Evolutionary conservation across 1,140 invertebrate species (phyloP).

Genomic region (Eurosta solidaginis): DNA sequence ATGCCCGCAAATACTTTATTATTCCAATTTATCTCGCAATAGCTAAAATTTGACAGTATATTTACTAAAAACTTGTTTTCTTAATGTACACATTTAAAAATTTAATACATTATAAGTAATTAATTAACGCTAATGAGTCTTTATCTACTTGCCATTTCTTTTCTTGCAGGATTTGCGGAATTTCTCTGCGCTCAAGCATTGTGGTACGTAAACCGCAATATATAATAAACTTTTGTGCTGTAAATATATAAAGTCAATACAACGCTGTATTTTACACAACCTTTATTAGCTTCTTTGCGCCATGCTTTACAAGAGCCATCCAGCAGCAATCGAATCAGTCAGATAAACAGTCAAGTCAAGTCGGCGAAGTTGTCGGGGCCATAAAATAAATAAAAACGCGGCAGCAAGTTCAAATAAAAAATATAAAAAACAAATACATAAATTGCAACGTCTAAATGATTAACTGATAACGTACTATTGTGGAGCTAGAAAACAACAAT

Average conservation of each 20-base stretch:
- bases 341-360: background rate
- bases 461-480: slow-evolving; percentile 7
- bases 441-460: background rate
- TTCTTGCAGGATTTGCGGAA: slow-evolving; percentile 12
- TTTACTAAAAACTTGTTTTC: background rate
- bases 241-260: background rate
- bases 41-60: slow-evolving; percentile 18
- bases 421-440: background rate
- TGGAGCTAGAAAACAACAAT: background rate
- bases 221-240: background rate
- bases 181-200: background rate
- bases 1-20: too few species aligned
- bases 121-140: slow-evolving; percentile 7
- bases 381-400: background rate
- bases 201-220: background rate
- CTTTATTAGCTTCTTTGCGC: background rate
- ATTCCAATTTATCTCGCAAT: background rate
- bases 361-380: background rate
- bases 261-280: background rate
- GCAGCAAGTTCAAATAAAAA: slow-evolving; percentile 4
- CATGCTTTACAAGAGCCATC: background rate
- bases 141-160: background rate
- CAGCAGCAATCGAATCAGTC: background rate
- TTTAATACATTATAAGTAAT: background rate
- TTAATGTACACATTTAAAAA: background rate